Percentiles rank a stretch among this genome's conserved stretches.
These are phyloP conservation scores for Halyomorpha halys DNA, from an alignment of 1,140 invertebrate genomes.

Conservation along the genomic window DNA sequence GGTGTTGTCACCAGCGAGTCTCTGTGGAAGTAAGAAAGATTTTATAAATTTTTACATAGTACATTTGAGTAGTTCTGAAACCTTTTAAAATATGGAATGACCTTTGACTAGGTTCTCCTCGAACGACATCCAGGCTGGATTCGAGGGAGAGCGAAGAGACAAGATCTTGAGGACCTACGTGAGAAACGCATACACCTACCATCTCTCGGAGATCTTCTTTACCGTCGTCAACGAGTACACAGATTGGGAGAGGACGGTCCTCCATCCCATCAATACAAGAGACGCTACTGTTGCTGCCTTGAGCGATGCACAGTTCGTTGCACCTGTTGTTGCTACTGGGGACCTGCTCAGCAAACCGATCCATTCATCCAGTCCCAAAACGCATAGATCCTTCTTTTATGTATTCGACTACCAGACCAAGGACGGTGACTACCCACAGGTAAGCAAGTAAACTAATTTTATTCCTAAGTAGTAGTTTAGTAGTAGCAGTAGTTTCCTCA, in stretches of 20 bases:
- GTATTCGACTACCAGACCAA: slow-evolving; percentile 89
- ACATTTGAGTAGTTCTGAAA: not conserved
- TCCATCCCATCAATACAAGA: slow-evolving; percentile 82
- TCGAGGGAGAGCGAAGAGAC: slow-evolving; percentile 79
- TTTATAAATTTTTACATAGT: slow-evolving; percentile 40
- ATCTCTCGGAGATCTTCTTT: slow-evolving; percentile 93
- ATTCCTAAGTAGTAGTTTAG: no score
- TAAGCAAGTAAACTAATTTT: slow-evolving; percentile 35
- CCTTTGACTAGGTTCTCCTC: slow-evolving; percentile 40
- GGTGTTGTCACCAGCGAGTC: slow-evolving; percentile 76
- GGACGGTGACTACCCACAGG: slow-evolving; percentile 80
- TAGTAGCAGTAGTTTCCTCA: no score
- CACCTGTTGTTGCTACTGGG: slow-evolving; percentile 70
- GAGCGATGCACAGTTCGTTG: slow-evolving; percentile 84
- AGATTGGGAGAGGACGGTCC: slow-evolving; percentile 86
- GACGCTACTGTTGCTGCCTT: slow-evolving; percentile 86
- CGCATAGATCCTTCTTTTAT: slow-evolving; percentile 69
- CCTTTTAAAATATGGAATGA: not conserved
- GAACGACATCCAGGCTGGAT: slow-evolving; percentile 74
- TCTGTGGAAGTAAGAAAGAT: slow-evolving; percentile 46
- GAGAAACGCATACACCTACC: slow-evolving; percentile 85
- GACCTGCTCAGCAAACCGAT: slow-evolving; percentile 53
- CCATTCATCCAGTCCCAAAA: slow-evolving; percentile 18
- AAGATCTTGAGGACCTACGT: slow-evolving; percentile 88
- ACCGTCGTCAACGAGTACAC: slow-evolving; percentile 95